Evolutionary conservation across 2,797 vertebrate species (phyloP).

Genomic region (Aplochiton taeniatus): DNA sequence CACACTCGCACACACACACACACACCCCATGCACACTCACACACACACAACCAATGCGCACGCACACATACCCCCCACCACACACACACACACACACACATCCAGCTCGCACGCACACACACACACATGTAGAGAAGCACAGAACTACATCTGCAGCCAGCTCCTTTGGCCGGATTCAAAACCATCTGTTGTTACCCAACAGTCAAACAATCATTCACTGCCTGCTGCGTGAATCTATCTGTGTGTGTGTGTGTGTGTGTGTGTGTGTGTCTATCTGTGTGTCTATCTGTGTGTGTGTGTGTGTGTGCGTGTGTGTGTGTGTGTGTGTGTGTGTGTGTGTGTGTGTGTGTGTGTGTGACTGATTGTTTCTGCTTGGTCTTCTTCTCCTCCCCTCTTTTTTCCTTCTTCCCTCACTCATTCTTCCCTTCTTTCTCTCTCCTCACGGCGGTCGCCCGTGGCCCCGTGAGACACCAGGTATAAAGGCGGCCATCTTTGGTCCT

Average conservation of each 20-base stretch:
- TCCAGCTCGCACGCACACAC: not conserved
- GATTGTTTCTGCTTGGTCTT: not conserved
- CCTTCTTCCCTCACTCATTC: not conserved
- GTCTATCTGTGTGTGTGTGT: conserved; percentile 4
- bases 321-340: conserved; percentile 10
- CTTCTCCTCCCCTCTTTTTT: too few relatives aligned
- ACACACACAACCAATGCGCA: not conserved
- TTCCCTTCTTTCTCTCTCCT: not conserved
- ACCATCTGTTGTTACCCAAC: not conserved
- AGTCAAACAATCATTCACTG: not conserved
- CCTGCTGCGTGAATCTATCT: not conserved
- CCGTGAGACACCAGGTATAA: too few relatives aligned
- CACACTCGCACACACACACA: not conserved
- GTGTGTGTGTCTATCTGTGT: too few relatives aligned
- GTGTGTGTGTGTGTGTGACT: conserved; percentile 8
- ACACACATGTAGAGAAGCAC: not conserved
- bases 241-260: not conserved
- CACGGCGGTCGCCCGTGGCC: too few relatives aligned
- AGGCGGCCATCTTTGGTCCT: too few relatives aligned
- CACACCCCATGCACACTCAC: not conserved
- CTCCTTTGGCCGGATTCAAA: not conserved
- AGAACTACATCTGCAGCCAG: not conserved
- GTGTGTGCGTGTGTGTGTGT: conserved; percentile 1
- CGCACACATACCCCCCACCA: conserved; percentile 7
- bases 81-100: conserved; percentile 14